Evolutionary conservation across 2,797 vertebrate genomes (phyloP).

Genomic region (Sebastes cheni): DNA sequence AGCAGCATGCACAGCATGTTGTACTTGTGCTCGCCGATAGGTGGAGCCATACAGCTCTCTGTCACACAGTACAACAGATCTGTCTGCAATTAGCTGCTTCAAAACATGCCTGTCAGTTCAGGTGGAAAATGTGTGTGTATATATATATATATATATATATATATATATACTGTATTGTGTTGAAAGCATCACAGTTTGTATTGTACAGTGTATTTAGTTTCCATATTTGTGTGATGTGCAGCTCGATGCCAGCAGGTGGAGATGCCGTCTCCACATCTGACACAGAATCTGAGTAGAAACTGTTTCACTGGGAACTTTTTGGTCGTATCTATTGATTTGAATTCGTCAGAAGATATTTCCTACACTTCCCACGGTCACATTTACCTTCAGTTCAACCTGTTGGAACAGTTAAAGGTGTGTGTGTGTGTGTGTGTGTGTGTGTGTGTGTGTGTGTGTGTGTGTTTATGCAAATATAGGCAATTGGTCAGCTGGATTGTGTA

Average conservation of each 20-base stretch:
- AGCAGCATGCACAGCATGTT: neutral
- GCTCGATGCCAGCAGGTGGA: neutral
- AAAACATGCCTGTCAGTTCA: too few species aligned
- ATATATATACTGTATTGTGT: too few species aligned
- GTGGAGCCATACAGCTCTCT: neutral
- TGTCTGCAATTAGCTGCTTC: too few species aligned
- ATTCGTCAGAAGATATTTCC: neutral
- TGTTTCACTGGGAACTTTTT: neutral
- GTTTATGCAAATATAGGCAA: neutral
- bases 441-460: neutral
- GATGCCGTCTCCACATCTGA: neutral
- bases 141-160: too few species aligned
- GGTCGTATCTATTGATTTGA: neutral
- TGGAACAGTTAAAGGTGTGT: neutral
- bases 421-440: too few species aligned
- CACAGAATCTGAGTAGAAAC: neutral
- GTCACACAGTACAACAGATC: too few species aligned
- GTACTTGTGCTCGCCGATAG: neutral
- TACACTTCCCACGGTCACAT: neutral
- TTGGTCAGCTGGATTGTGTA: neutral
- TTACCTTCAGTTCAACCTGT: neutral
- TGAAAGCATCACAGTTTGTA: neutral
- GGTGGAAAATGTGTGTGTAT: too few species aligned
- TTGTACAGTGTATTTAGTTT: neutral
- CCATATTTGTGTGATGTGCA: neutral